Evolutionary conservation across 2,888 invertebrate genomes (phyloP), one percentile per base, ranked within the genome.

Genomic region (Campopleginae sp.): DNA sequence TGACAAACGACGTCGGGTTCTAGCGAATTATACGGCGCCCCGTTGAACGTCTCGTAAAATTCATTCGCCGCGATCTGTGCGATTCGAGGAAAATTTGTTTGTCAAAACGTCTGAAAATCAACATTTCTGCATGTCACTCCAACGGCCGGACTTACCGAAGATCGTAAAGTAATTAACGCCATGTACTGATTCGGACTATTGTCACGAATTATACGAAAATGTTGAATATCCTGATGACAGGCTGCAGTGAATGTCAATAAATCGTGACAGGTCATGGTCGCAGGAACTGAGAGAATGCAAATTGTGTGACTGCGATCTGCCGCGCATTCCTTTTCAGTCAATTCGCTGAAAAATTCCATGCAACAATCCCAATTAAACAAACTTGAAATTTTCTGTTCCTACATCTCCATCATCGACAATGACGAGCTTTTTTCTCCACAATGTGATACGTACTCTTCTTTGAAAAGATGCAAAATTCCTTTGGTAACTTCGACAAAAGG

Each of bases 121-220:
- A 23, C 54, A 6, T 5, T 63, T 19, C n/a, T 19, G 8, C 23
- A 54, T 10, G 4, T 54, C 6, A 1, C 14, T 6, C 17, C 7
- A 0, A 17, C 6, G 27, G 51, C 12, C 14, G 33, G 54, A 88
- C 89, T 88, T 89, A 92, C 93, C 19, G 91, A 89, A 79, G 92
- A 90, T 44, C 91, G 90, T 63, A 92, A 99, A 95, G 98, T 98
- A 51, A 99, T 94, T 33, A 99, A 94, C 63, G 98, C 98, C 99
- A 99, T 99, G 92, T 99, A 99, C 93, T 99, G 98, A 94, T 99
- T 99, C 0, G 99, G 98, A 27, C 96, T 96, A 78, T 98, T 98
- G 93, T 98, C 97, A 31, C 98, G 95, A 68, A 99, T 96, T 71
- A 99, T 98, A 87, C 98, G 95, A 88, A 99, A 97, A 92, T 98